A percentile compares a stretch with the other conserved stretches of the same genome.
Evolutionary conservation across 2,113 vertebrate genomes (phyloP).

Genomic region (Galeopterus variegatus): DNA sequence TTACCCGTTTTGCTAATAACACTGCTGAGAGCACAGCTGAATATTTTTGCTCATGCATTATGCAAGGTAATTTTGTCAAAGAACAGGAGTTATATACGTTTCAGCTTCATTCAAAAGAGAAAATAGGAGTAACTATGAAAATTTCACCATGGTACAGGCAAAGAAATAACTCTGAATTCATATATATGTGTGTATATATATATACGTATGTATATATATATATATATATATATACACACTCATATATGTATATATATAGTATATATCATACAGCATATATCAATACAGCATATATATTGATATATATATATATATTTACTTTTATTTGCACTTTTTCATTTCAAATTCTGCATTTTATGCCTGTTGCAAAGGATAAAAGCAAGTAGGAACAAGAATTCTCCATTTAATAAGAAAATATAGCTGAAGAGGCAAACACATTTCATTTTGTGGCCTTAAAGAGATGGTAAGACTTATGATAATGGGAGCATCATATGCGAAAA

Average conservation of each 20-base stretch:
- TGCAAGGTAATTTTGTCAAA: not conserved
- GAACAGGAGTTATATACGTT: constrained; percentile 29
- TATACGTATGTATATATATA: too few species aligned
- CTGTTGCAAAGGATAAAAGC: not conserved
- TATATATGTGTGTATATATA: not conserved
- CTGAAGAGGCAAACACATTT: constrained; percentile 1
- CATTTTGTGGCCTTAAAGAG: not conserved
- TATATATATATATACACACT: not conserved
- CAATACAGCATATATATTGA: too few species aligned
- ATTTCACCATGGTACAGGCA: not conserved
- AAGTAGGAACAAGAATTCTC: constrained; percentile 11
- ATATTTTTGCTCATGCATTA: constrained; percentile 36
- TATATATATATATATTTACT: not conserved
- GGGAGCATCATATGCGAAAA: constrained; percentile 6
- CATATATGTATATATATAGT: not conserved
- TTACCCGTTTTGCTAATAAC: not conserved
- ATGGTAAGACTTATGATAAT: not conserved
- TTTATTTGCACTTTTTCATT: constrained; percentile 61
- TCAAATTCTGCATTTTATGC: constrained; percentile 54
- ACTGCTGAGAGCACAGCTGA: not conserved
- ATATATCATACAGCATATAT: too few species aligned
- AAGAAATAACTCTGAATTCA: constrained; percentile 22
- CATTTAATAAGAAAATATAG: constrained; percentile 54
- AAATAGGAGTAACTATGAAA: constrained; percentile 53
- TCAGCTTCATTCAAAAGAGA: constrained; percentile 1